Conservation (phyloP, 2,888 invertebrate species). For the Anaspis maculata region DNA sequence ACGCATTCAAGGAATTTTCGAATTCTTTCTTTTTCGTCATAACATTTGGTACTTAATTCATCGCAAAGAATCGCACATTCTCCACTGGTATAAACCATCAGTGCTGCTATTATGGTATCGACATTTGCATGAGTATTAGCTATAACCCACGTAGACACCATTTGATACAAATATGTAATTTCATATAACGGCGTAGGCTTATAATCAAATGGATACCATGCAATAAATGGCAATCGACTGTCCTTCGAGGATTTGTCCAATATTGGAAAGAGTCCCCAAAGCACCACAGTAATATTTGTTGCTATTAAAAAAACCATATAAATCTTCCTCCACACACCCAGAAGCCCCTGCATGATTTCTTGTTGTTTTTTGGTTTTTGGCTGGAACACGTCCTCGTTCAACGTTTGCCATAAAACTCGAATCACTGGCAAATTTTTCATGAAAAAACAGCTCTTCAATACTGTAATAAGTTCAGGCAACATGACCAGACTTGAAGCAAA, state of each 20-base stretch:
- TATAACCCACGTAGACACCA: not conserved
- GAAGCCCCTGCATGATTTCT: not conserved
- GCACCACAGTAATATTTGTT: not conserved
- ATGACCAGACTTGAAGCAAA: conserved; percentile 1
- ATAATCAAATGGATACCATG: conserved; percentile 5
- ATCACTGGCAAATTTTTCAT: conserved; percentile 3
- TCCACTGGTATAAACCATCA: not conserved
- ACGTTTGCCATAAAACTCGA: not conserved
- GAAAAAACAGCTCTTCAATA: conserved; percentile 2
- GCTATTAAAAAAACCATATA: too few relatives aligned
- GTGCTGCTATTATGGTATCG: conserved; percentile 1
- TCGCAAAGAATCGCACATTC: conserved; percentile 2
- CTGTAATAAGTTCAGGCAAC: conserved; percentile 1
- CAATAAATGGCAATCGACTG: conserved; percentile 4
- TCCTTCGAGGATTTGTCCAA: conserved; percentile 1
- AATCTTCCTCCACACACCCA: not conserved
- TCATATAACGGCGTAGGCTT: conserved; percentile 4
- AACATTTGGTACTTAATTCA: too few relatives aligned
- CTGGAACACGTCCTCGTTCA: conserved; percentile 4
- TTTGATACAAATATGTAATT: conserved; percentile 5
- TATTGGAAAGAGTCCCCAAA: conserved; percentile 1
- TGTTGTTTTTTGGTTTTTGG: conserved; percentile 1
- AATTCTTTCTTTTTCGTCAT: too few relatives aligned
- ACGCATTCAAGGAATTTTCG: too few relatives aligned
- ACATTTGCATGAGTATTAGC: conserved; percentile 1